phyloP scores from a whole-genome alignment of 2,113 vertebrate species.

The Lagopus leucura region DNA sequence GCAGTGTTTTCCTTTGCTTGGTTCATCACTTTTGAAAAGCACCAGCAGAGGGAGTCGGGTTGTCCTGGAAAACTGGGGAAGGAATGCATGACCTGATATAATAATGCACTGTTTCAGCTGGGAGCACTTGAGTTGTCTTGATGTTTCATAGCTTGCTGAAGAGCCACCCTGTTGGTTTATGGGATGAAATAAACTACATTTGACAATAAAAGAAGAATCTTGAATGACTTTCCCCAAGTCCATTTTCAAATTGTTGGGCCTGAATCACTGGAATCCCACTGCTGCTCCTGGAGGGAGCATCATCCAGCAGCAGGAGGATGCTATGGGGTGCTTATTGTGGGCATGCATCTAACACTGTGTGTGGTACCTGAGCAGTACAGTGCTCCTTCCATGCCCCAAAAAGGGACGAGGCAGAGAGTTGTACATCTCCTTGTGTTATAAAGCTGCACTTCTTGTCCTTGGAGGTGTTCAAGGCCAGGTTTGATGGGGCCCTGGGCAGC shows the following conservation, averaged over 20 bases:
- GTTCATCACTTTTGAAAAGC: rapidly evolving
- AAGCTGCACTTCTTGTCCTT: not conserved
- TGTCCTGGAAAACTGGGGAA: not conserved
- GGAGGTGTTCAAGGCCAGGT: too few relatives aligned
- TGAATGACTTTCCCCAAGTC: not conserved
- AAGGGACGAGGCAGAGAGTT: too few relatives aligned
- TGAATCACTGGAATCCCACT: too few relatives aligned
- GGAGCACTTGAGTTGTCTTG: not conserved
- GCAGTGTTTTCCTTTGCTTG: rapidly evolving
- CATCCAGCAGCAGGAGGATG: rapidly evolving
- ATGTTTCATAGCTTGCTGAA: not conserved
- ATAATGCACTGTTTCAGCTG: not conserved
- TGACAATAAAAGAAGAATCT: not conserved
- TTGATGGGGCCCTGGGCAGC: too few relatives aligned
- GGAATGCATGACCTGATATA: not conserved
- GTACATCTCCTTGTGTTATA: not conserved
- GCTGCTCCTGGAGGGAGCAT: not conserved
- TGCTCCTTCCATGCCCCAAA: too few relatives aligned
- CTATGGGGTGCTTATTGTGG: not conserved
- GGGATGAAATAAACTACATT: not conserved
- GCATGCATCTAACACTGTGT: too few relatives aligned
- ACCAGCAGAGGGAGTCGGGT: not conserved
- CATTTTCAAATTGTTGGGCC: not conserved
- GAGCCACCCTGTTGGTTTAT: rapidly evolving
- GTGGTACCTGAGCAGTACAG: too few relatives aligned